Percentiles rank a stretch among this genome's conserved stretches.
These are phyloP conservation scores for Neodiprion lecontei DNA, from an alignment of 1,140 invertebrate species.

Conservation along the genomic window DNA sequence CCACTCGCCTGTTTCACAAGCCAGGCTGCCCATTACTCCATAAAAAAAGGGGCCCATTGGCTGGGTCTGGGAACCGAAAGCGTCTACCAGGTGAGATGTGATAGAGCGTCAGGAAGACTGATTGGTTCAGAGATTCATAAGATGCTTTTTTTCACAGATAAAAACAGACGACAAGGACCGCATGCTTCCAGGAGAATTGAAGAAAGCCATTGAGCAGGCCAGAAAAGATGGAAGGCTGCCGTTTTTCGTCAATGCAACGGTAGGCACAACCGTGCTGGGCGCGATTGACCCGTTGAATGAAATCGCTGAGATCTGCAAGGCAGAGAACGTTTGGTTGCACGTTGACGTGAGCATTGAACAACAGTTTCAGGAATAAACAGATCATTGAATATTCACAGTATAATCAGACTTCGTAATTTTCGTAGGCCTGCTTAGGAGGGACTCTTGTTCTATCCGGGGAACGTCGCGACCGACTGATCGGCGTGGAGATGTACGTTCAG, in stretches of 20 bases:
- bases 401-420: conserved; percentile 31
- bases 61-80: conserved; percentile 81
- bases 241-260: conserved; percentile 76
- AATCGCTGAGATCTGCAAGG: conserved; percentile 73
- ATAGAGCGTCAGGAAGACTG: background rate
- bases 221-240: conserved; percentile 62
- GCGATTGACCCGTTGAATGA: conserved; percentile 82
- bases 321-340: conserved; percentile 81
- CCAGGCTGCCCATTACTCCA: conserved; percentile 90
- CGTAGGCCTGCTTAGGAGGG: conserved; percentile 84
- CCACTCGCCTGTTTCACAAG: conserved; percentile 75
- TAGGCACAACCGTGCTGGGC: conserved; percentile 80
- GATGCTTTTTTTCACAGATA: conserved; percentile 65
- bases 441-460: conserved; percentile 75
- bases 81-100: conserved; percentile 45
- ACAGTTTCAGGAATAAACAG: background rate
- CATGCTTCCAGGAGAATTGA: conserved; percentile 69
- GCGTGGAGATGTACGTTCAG: conserved; percentile 71
- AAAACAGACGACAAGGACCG: conserved; percentile 71
- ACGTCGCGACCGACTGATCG: conserved; percentile 68
- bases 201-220: conserved; percentile 61
- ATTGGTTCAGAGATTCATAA: background rate
- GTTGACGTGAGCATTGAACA: conserved; percentile 72
- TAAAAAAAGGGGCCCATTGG: conserved; percentile 80
- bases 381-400: background rate